Percentiles rank a stretch among this genome's conserved stretches.
Evolutionary conservation across 2,888 invertebrate species (phyloP).

Genomic region (Boloria euphrosyne): DNA sequence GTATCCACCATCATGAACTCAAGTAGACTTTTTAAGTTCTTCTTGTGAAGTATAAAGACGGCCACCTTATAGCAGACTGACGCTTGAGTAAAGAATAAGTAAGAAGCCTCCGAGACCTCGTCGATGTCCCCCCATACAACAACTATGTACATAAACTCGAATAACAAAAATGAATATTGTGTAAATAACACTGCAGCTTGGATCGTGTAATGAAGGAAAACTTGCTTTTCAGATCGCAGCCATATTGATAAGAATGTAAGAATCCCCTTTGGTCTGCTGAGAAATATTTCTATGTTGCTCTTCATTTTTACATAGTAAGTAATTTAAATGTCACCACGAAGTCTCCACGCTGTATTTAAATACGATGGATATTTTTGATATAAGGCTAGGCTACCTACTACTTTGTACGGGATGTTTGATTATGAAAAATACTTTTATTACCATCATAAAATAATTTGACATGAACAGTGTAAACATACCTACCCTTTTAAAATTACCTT

Average conservation of each 20-base stretch:
- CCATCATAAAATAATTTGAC: no score
- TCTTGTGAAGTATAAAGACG: conserved; percentile 57
- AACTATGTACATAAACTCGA: conserved; percentile 64
- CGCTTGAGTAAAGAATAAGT: conserved; percentile 67
- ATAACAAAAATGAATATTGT: conserved; percentile 62
- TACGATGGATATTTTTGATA: no score
- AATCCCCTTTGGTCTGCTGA: conserved; percentile 55
- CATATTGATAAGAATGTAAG: conserved; percentile 61
- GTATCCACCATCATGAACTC: conserved; percentile 54
- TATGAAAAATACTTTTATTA: no score
- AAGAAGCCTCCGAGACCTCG: conserved; percentile 65
- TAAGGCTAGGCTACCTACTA: no score
- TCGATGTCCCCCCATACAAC: conserved; percentile 67
- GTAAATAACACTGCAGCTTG: conserved; percentile 54
- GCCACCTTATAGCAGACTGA: conserved; percentile 67
- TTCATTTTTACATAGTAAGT: conserved; percentile 5
- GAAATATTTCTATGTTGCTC: conserved; percentile 50
- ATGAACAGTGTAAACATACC: no score
- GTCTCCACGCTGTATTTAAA: not conserved
- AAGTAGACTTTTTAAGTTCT: conserved; percentile 50
- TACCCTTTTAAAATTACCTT: no score
- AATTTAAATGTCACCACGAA: not conserved
- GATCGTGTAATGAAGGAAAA: conserved; percentile 49
- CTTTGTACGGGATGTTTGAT: no score
- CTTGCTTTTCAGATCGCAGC: conserved; percentile 51